Conservation (phyloP, 2,797 vertebrate genomes). For the Etheostoma perlongum region DNA sequence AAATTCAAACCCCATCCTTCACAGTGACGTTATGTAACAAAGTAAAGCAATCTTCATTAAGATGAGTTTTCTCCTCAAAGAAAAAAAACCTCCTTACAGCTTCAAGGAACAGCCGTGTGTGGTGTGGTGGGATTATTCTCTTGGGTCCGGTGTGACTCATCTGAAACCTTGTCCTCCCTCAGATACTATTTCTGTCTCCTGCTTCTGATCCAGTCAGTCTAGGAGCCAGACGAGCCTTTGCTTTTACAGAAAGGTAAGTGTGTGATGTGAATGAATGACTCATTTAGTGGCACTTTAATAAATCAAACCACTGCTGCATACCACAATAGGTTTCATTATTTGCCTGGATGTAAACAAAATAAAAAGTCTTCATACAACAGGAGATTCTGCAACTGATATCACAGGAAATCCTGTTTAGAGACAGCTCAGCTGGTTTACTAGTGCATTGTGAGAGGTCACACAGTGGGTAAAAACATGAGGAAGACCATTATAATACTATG, state of each 20-base stretch:
- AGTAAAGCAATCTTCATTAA: slow-evolving; percentile 9
- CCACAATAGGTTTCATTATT: slow-evolving; percentile 9
- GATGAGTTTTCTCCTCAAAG: not conserved
- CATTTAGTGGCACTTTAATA: not conserved
- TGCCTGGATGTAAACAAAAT: slow-evolving; percentile 3
- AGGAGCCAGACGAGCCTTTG: not conserved
- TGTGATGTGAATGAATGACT: slow-evolving; percentile 4
- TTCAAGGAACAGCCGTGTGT: not conserved
- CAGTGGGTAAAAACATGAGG: slow-evolving; percentile 6
- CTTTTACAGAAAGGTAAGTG: not conserved
- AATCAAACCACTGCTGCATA: slow-evolving; percentile 16
- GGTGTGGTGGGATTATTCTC: slow-evolving; percentile 30
- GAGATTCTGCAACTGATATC: slow-evolving; percentile 25
- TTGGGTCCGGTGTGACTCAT: slow-evolving; percentile 35
- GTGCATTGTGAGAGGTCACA: slow-evolving; percentile 35
- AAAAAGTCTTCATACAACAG: not conserved
- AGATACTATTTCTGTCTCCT: slow-evolving; percentile 14
- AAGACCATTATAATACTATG: not conserved
- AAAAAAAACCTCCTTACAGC: not conserved
- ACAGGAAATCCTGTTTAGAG: slow-evolving; percentile 57
- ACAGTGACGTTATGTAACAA: not conserved
- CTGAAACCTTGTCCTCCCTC: slow-evolving; percentile 21
- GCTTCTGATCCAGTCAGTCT: slow-evolving; percentile 10
- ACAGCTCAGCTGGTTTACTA: slow-evolving; percentile 36
- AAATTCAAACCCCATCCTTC: not conserved